Conservation (phyloP, 2,888 invertebrate genomes). For the Ophion costatus region DNA sequence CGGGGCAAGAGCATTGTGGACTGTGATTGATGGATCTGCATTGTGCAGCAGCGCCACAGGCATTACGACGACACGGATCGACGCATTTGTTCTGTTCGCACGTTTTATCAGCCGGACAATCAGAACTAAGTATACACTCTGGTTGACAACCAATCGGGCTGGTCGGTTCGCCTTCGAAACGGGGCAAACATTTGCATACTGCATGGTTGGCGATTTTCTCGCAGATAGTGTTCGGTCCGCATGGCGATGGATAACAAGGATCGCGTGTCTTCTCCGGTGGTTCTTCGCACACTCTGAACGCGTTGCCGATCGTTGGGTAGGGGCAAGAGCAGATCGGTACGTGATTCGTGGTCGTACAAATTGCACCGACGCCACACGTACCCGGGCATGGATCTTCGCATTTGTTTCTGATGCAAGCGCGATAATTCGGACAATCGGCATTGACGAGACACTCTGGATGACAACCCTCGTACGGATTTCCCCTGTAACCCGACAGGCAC, state of each 20-base stretch:
- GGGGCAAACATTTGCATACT: slow-evolving; percentile 83
- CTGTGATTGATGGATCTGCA: slow-evolving; percentile 91
- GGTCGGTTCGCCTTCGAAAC: slow-evolving; percentile 81
- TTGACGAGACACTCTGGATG: slow-evolving; percentile 91
- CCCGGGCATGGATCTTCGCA: slow-evolving; percentile 91
- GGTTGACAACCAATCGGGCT: slow-evolving; percentile 84
- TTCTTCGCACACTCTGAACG: slow-evolving; percentile 87
- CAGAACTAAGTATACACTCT: slow-evolving; percentile 86
- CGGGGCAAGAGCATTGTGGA: slow-evolving; percentile 91
- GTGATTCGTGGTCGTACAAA: slow-evolving; percentile 89
- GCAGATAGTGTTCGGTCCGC: slow-evolving; percentile 84
- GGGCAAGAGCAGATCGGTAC: slow-evolving; percentile 90
- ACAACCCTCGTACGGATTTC: slow-evolving; percentile 86
- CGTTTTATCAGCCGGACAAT: slow-evolving; percentile 92
- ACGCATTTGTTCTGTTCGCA: slow-evolving; percentile 92
- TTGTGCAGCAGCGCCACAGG: slow-evolving; percentile 91
- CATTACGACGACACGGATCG: slow-evolving; percentile 91
- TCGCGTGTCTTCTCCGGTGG: slow-evolving; percentile 73
- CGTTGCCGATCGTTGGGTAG: slow-evolving; percentile 89
- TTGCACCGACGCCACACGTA: slow-evolving; percentile 90
- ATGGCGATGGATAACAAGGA: slow-evolving; percentile 84
- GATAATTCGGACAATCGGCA: slow-evolving; percentile 88
- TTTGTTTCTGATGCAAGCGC: slow-evolving; percentile 88
- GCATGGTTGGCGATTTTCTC: slow-evolving; percentile 82
- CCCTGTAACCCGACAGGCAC: slow-evolving; percentile 88